These are phyloP conservation scores for Noctilio leporinus DNA, from an alignment of 2,113 vertebrate species.

Conservation along the genomic window DNA sequence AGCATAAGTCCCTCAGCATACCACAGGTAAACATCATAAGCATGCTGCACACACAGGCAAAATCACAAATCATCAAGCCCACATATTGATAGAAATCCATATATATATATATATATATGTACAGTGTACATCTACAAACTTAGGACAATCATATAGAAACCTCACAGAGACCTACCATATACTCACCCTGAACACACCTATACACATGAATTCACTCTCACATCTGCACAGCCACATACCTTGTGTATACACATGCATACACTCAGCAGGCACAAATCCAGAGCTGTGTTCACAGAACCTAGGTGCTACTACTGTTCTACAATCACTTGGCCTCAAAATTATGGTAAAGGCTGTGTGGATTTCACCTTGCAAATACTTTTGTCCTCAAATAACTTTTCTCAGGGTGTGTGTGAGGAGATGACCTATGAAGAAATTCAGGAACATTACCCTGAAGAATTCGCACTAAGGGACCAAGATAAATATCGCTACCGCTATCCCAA, in stretches of 20 bases:
- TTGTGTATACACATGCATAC: neutral
- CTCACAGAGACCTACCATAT: neutral
- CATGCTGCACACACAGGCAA: neutral
- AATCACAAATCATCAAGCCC: conserved; percentile 7
- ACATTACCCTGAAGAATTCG: conserved; percentile 88
- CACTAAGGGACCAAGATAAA: conserved; percentile 92
- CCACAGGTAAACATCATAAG: neutral
- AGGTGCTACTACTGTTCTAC: neutral
- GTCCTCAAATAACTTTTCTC: conserved; percentile 26
- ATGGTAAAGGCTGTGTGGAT: neutral
- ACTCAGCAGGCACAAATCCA: neutral
- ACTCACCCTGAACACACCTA: neutral
- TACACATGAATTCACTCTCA: neutral
- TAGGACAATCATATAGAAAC: neutral
- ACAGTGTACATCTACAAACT: neutral
- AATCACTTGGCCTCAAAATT: neutral
- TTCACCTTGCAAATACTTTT: neutral
- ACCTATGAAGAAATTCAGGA: conserved; percentile 93
- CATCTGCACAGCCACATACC: neutral
- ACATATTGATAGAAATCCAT: neutral
- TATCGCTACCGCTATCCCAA: conserved; percentile 94
- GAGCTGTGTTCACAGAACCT: conserved; percentile 3
- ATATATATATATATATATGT: neutral
- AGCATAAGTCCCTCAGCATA: neutral
- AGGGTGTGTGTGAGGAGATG: conserved; percentile 96